Base-by-base conservation (phyloP, 1,140 invertebrate species). In the Arctopsyche grandis region DNA sequence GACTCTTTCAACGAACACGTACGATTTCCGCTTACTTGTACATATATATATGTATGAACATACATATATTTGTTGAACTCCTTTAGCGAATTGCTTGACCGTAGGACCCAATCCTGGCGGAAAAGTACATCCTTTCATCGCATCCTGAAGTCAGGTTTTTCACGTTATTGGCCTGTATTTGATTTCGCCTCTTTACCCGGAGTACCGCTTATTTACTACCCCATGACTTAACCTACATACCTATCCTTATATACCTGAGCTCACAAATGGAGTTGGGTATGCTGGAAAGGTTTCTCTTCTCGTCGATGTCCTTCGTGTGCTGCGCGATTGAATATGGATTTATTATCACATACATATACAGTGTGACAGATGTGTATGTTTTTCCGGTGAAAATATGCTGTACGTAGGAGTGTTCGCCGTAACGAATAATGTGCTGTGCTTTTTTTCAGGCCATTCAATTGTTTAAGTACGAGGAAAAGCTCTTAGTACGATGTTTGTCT, bases 401-500 rank as follows among this genome's bases (percentile, higher is more conserved):
- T 52, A 4, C 12, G 48, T 52, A 3, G 3, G 48, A 5, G 29
- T 38, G 7, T 38, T 60, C 48, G 9, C 56, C 9, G 19, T 60
- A 21, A 60, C 56, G 56, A 19, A 9, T 19, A 19, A 60, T 9
- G 16, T 0, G 21, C 19, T 52, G 12, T 52, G 16, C 48, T 14
- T 12, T 60, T 60, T 60, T 60, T 60, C 19, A 21, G 48, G 48
- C 12, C 12, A 22, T 66, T 66, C 63, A 66, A 66, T 66, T 66
- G 63, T 66, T 66, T 66, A 66, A 66, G 63, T 66, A 66, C 63
- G 21, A 22, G 63, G n/a, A 66, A 66, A 66, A 66, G 63, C 63
- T 66, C 63, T 66, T 66, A 66, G 63, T 14, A n/a, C 10, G 26
- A 66, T 66, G 63, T 66, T 66, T 29, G 63, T 66, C 63, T 26